A percentile compares a stretch with the other conserved stretches of the same genome.
These are phyloP conservation scores for Torymus aiolomorphi DNA, from an alignment of 2,888 invertebrate species.

Conservation along the genomic window DNA sequence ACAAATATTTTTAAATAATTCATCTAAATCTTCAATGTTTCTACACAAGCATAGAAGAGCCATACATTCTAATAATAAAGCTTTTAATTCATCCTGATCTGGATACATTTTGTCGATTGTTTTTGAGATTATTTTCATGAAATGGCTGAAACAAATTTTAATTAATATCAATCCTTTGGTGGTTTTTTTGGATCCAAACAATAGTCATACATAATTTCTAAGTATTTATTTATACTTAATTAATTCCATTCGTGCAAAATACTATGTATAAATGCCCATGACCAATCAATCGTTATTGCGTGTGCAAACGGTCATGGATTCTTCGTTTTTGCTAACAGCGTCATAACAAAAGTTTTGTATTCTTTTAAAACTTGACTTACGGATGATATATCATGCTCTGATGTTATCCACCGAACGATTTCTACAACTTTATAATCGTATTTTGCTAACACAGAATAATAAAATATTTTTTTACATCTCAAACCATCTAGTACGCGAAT, in stretches of 20 bases:
- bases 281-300: conserved; percentile 50
- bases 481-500: conserved; percentile 52
- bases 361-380: conserved; percentile 50
- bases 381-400: conserved; percentile 46
- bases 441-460: conserved; percentile 52
- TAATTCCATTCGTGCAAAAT: conserved; percentile 43
- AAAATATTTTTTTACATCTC: too few relatives aligned
- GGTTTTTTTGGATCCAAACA: too few relatives aligned
- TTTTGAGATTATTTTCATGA: conserved; percentile 52
- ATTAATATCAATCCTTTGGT: conserved; percentile 41
- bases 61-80: conserved; percentile 55
- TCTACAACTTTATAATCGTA: conserved; percentile 5
- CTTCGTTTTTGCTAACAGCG: conserved; percentile 7
- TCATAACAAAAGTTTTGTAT: conserved; percentile 43
- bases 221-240: conserved; percentile 44
- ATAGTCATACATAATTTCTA: too few relatives aligned
- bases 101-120: conserved; percentile 37
- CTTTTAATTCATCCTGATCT: conserved; percentile 39
- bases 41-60: conserved; percentile 49
- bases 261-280: conserved; percentile 53
- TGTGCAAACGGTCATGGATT: conserved; percentile 52
- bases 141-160: conserved; percentile 56
- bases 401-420: conserved; percentile 45
- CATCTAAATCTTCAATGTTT: conserved; percentile 40
- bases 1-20: conserved; percentile 46